These are phyloP conservation scores for Diachasma alloeum DNA, from an alignment of 1,140 invertebrate species.

Conservation along the genomic window DNA sequence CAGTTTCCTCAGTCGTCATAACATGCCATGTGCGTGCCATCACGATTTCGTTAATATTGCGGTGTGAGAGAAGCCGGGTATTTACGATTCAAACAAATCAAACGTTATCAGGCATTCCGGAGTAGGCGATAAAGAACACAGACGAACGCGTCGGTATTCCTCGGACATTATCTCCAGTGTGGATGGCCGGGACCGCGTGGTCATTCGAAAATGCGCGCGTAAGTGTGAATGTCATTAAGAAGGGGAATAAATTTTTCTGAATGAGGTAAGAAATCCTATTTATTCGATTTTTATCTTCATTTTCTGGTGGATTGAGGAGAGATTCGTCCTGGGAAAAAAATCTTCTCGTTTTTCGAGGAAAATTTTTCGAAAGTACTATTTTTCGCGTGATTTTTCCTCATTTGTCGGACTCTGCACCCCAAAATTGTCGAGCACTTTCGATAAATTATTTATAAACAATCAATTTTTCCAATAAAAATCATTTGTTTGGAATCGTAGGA, in stretches of 20 bases:
- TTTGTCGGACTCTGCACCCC: too few species aligned
- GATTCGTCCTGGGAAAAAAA: too few species aligned
- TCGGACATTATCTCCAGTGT: constrained; percentile 39
- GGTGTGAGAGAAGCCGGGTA: constrained; percentile 47
- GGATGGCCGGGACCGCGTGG: constrained; percentile 27
- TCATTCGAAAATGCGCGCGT: background rate
- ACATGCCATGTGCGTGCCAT: background rate
- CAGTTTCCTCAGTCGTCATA: background rate
- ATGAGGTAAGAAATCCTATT: background rate
- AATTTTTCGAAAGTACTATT: too few species aligned
- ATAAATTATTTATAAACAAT: too few species aligned
- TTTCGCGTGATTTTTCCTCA: too few species aligned
- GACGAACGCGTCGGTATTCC: constrained; percentile 59
- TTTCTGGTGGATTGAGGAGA: background rate
- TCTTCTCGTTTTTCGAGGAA: too few species aligned
- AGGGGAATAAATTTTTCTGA: background rate
- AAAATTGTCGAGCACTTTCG: too few species aligned
- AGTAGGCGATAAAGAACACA: constrained; percentile 63
- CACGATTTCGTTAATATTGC: constrained; percentile 37
- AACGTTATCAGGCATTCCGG: constrained; percentile 65
- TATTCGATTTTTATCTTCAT: background rate
- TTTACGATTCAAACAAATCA: constrained; percentile 67
- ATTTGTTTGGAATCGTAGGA: too few species aligned
- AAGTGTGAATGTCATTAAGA: background rate
- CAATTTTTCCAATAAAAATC: too few species aligned